Conservation (phyloP, 2,797 vertebrate genomes). For the Tragopan temminckii region DNA sequence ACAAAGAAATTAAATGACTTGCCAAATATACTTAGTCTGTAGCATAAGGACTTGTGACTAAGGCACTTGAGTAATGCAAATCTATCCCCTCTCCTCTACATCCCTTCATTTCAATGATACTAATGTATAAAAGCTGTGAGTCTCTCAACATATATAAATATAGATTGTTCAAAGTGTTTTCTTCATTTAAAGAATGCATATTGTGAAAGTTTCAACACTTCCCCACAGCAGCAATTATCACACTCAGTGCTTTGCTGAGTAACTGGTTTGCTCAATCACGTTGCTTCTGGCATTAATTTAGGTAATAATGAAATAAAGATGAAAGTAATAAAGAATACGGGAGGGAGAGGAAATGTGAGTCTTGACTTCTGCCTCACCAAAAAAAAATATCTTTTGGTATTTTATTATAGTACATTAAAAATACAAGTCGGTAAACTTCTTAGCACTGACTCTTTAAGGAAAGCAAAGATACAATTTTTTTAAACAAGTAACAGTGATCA, state of each 20-base stretch:
- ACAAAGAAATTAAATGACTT: not conserved
- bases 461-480: not conserved
- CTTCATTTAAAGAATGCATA: not conserved
- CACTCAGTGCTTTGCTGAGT: not conserved
- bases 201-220: not conserved
- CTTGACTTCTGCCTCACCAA: not conserved
- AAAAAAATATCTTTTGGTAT: accelerated
- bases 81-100: not conserved
- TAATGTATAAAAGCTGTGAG: not conserved
- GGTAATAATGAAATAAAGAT: conserved; percentile 1
- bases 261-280: accelerated
- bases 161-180: not conserved
- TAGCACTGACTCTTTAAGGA: not conserved
- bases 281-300: not conserved
- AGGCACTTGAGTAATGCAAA: not conserved
- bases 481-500: not conserved
- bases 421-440: not conserved
- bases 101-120: not conserved
- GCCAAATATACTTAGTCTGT: not conserved
- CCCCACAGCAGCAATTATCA: not conserved
- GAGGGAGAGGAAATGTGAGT: not conserved
- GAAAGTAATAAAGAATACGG: not conserved
- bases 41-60: not conserved
- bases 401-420: not conserved
- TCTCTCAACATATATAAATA: not conserved